Conservation (phyloP, 2,888 invertebrate species). For the Trachelus tabidus region DNA sequence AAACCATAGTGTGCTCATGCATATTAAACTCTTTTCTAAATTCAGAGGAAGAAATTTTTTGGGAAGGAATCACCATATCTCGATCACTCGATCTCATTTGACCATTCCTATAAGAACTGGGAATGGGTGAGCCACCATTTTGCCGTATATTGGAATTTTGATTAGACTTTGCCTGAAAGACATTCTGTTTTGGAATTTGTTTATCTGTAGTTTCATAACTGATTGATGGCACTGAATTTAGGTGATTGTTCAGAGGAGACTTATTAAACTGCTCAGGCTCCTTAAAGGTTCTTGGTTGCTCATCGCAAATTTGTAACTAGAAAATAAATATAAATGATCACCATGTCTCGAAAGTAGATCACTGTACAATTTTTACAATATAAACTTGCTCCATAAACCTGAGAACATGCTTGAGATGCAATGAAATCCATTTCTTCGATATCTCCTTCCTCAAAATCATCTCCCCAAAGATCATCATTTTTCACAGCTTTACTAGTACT, state of each 20-base stretch:
- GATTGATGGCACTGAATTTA: neutral
- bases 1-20: conserved; percentile 28
- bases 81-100: neutral
- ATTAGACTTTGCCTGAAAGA: neutral
- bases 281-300: neutral
- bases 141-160: neutral
- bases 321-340: neutral
- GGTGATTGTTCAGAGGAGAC: neutral
- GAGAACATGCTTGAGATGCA: conserved; percentile 51
- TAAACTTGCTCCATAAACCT: conserved; percentile 24
- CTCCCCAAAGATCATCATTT: conserved; percentile 54
- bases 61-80: conserved; percentile 23
- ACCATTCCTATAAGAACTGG: neutral
- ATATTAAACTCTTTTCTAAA: conserved; percentile 27
- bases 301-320: neutral
- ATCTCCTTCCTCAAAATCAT: conserved; percentile 54
- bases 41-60: conserved; percentile 36
- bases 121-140: neutral
- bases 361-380: neutral
- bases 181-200: neutral
- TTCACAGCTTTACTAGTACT: neutral
- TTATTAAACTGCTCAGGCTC: too few relatives aligned
- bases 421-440: conserved; percentile 57
- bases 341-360: neutral
- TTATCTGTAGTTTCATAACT: neutral